phyloP scores from a whole-genome alignment of 2,888 invertebrate species.

The Salpingus planirostris region DNA sequence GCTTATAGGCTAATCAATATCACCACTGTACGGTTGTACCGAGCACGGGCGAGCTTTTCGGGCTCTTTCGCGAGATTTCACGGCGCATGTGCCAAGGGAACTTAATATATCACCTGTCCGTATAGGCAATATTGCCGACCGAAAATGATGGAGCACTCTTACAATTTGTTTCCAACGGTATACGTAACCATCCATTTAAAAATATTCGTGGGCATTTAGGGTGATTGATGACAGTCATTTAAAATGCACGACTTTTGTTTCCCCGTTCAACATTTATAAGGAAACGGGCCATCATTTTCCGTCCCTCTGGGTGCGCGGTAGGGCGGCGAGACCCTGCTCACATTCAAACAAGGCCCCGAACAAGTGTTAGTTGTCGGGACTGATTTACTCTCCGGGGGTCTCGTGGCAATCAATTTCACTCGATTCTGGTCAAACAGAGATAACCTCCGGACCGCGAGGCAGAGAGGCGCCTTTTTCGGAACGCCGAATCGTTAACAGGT shows the following conservation, averaged over 20 bases:
- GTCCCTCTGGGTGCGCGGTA: constrained; percentile 12
- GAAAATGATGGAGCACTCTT: constrained; percentile 25
- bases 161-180: constrained; percentile 26
- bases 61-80: too few species aligned
- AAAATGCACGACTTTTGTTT: constrained; percentile 28
- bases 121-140: constrained; percentile 25
- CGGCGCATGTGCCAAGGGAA: constrained; percentile 16
- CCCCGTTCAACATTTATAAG: constrained; percentile 13
- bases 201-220: constrained; percentile 23
- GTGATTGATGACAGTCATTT: constrained; percentile 27
- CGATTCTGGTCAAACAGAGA: constrained; percentile 28
- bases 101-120: constrained; percentile 28
- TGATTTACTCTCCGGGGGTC: constrained; percentile 26
- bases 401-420: constrained; percentile 24
- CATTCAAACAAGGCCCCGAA: constrained; percentile 25
- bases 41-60: too few species aligned
- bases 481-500: too few species aligned
- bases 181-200: constrained; percentile 24
- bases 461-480: too few species aligned
- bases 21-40: constrained; percentile 22
- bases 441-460: too few species aligned
- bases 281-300: constrained; percentile 19
- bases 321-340: constrained; percentile 12
- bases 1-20: constrained; percentile 24
- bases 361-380: constrained; percentile 24